Percentiles rank a stretch among this genome's conserved stretches.
Evolutionary conservation across 2,888 invertebrate species (phyloP).

Genomic region (Orthosia incerta): DNA sequence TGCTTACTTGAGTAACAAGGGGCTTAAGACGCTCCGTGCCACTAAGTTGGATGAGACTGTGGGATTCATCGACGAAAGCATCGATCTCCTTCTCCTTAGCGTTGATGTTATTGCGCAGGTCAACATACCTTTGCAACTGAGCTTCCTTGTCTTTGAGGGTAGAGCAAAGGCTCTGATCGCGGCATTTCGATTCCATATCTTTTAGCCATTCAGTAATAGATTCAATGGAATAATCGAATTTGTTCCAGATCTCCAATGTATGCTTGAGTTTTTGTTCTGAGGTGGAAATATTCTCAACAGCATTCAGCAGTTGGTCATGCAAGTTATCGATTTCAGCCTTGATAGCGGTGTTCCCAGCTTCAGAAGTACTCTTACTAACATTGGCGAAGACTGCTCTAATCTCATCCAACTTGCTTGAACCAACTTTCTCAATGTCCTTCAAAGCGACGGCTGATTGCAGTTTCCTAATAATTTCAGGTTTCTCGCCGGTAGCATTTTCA

Average conservation of each 20-base stretch:
- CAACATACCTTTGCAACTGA: conserved; percentile 93
- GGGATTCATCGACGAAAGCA: conserved; percentile 97
- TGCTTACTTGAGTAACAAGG: conserved; percentile 96
- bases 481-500: conserved; percentile 96
- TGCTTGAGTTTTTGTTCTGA: conserved; percentile 94
- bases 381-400: conserved; percentile 92
- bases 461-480: conserved; percentile 94
- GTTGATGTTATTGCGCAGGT: conserved; percentile 94
- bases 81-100: conserved; percentile 96
- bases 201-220: conserved; percentile 96
- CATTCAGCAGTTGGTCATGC: conserved; percentile 92
- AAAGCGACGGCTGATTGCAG: conserved; percentile 92
- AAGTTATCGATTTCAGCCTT: conserved; percentile 94
- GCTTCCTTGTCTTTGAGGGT: conserved; percentile 95
- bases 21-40: conserved; percentile 96
- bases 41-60: conserved; percentile 95
- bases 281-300: conserved; percentile 92
- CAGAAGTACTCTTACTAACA: conserved; percentile 95
- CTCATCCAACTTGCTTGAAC: conserved; percentile 92
- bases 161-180: conserved; percentile 96
- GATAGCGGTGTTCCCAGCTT: conserved; percentile 94
- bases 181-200: conserved; percentile 95
- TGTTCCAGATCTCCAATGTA: conserved; percentile 95
- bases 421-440: conserved; percentile 92
- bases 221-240: conserved; percentile 96